Evolutionary conservation across 2,888 invertebrate genomes (phyloP), one percentile per base, ranked within the genome.

Genomic region (Cactoblastis cactorum): DNA sequence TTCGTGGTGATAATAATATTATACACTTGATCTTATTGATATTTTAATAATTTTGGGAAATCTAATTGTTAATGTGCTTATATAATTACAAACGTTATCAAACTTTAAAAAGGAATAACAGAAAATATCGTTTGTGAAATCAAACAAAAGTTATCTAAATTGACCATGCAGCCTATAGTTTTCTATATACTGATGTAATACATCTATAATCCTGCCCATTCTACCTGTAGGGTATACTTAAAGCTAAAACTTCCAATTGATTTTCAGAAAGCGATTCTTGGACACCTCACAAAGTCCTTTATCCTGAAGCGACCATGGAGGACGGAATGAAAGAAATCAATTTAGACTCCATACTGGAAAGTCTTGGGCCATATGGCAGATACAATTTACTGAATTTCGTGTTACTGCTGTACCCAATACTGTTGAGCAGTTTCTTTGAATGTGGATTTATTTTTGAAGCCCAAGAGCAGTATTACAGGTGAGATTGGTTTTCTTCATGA

Each of bases 401-500:
- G 6, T 61, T 89, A 0, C 64, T 89, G 1, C 74, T 89, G 1
- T 88, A 80, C 54, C 88, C 88, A 4, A 64, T 88, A 48, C 58
- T 88, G 35, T 55, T 89, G 57, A 88, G 87, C 64, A 80, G 81
- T 56, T 88, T 88, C 70, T 88, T 80, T 53, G 88, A 88, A 49
- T 86, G 87, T 55, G 88, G 88, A 0, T 89, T 82, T 58, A 87
- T 89, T 51, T 89, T 87, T 66, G 88, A 89, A 67, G 88, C 88
- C 0, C 82, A 82, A 53, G 78, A 81, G 56, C 74, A 77, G 33
- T 60, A 60, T 50, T 88, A 88, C 64, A 79, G 88, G 88, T 86
- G 45, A 67, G 72, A 53, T 28, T n/a, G n/a, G 9, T 24, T 22
- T 28, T 37, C 5, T 5, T 34, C 14, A 49, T n/a, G 14, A 8